A percentile compares a stretch with the other conserved stretches of the same genome.
phyloP scores from a whole-genome alignment of 2,888 invertebrate genomes.

The Resseliella maxima region DNA sequence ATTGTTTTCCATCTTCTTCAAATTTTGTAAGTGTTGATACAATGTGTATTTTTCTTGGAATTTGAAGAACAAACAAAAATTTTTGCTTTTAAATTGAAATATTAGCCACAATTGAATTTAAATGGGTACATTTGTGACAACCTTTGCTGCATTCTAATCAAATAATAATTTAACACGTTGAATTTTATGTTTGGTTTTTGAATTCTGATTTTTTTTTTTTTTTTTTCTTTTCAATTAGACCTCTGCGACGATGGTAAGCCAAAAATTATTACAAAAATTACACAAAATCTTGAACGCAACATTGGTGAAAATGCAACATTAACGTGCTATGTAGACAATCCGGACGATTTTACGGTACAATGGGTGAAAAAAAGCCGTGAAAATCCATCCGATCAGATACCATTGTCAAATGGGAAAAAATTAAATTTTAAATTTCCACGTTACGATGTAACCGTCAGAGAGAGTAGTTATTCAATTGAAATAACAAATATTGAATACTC shows the following conservation, averaged over 20 bases:
- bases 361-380: slow-evolving; percentile 65
- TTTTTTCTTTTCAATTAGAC: not conserved
- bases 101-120: no score
- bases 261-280: slow-evolving; percentile 58
- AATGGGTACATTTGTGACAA: no score
- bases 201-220: not conserved
- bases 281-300: slow-evolving; percentile 58
- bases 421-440: slow-evolving; percentile 64
- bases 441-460: slow-evolving; percentile 63
- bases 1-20: not conserved
- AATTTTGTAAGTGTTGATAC: not conserved
- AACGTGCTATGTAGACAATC: slow-evolving; percentile 66
- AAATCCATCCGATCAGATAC: slow-evolving; percentile 63
- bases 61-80: no score
- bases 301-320: slow-evolving; percentile 65
- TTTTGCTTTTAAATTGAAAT: no score
- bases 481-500: slow-evolving; percentile 63
- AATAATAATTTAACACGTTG: not conserved
- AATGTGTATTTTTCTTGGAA: no score
- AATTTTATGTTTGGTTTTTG: not conserved
- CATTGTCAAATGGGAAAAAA: slow-evolving; percentile 64
- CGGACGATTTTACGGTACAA: slow-evolving; percentile 63
- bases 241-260: not conserved
- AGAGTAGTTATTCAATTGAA: not conserved
- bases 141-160: no score